A percentile compares a stretch with the other conserved stretches of the same genome.
phyloP scores from a whole-genome alignment of 2,797 vertebrate species.

The Crypturellus tataupa region DNA sequence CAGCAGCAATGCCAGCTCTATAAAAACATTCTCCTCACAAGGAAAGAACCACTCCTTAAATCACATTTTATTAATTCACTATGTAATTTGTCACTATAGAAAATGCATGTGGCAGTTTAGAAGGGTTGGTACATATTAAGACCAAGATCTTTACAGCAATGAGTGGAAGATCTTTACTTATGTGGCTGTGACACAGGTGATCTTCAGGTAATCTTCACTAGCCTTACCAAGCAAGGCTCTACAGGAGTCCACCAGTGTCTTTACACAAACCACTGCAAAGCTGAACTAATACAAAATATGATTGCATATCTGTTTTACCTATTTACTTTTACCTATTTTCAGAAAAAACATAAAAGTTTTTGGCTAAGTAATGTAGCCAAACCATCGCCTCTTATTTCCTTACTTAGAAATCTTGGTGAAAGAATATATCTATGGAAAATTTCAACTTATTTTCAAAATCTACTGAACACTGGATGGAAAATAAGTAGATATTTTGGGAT shows the following conservation, averaged over 20 bases:
- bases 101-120: neutral
- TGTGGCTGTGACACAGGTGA: neutral
- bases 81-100: neutral
- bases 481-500: neutral
- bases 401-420: neutral
- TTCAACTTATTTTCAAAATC: neutral
- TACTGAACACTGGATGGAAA: neutral
- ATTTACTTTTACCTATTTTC: neutral
- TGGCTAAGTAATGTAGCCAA: neutral
- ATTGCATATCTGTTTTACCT: neutral
- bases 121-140: neutral
- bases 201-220: neutral
- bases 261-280: neutral
- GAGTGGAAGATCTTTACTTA: neutral
- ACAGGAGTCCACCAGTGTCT: neutral
- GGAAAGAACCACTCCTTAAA: fast-evolving
- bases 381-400: neutral
- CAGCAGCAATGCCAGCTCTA: neutral
- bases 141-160: neutral
- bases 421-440: neutral
- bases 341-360: neutral
- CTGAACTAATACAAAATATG: neutral
- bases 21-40: neutral
- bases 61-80: neutral
- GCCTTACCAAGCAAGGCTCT: neutral